Conservation (phyloP, 2,797 vertebrate species). For the Urosaurus nigricauda region DNA sequence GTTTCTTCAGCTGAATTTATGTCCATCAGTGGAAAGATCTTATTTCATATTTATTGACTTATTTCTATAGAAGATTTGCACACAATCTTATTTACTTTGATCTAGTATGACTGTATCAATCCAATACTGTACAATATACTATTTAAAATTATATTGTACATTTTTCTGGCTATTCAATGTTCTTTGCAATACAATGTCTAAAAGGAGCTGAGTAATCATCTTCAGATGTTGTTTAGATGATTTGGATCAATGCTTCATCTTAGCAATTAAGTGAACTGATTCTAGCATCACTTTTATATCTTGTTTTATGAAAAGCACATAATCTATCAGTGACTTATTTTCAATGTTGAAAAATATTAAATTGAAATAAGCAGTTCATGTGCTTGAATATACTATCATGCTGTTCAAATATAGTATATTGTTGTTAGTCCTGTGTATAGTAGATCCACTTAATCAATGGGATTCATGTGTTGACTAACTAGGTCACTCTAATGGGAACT, state of each 20-base stretch:
- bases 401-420: not conserved
- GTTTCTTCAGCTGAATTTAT: not conserved
- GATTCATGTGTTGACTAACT: no score
- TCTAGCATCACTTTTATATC: not conserved
- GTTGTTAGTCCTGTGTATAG: no score
- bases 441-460: no score
- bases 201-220: not conserved
- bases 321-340: not conserved
- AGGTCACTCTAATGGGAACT: no score
- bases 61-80: not conserved
- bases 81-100: not conserved
- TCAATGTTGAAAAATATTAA: not conserved
- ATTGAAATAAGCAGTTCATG: not conserved
- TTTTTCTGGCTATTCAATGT: not conserved
- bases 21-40: not conserved
- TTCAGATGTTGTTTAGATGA: not conserved
- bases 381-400: not conserved
- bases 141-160: no score
- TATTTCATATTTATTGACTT: constrained; percentile 1
- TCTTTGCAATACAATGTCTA: not conserved
- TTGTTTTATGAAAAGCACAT: constrained; percentile 1
- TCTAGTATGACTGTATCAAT: not conserved
- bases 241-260: not conserved
- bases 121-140: not conserved
- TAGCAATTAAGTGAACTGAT: not conserved